Percentiles rank a stretch among this genome's conserved stretches.
Conservation (phyloP, 2,113 vertebrate species). For the Bos taurus region ARS-UCD2.0 NC_037357.1:55024001-55024500, state of each 20-base stretch:
- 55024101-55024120: background rate
- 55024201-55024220: background rate
- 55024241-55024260: background rate
- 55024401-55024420: background rate
- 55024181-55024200: background rate
- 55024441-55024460: background rate
- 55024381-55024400: background rate
- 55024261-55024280: background rate
- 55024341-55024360: background rate
- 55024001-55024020: background rate
- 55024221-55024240: background rate
- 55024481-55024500: background rate
- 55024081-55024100: background rate
- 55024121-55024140: background rate
- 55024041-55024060: background rate
- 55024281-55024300: background rate
- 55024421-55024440: background rate
- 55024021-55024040: background rate
- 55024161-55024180: background rate
- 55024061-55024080: background rate
- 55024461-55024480: background rate
- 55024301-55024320: background rate
- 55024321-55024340: background rate
- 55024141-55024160: background rate
- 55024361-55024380: background rate